Percentiles rank a stretch among this genome's conserved stretches.
phyloP scores from a whole-genome alignment of 2,113 vertebrate genomes.

The Sakesphorus luctuosus region DNA sequence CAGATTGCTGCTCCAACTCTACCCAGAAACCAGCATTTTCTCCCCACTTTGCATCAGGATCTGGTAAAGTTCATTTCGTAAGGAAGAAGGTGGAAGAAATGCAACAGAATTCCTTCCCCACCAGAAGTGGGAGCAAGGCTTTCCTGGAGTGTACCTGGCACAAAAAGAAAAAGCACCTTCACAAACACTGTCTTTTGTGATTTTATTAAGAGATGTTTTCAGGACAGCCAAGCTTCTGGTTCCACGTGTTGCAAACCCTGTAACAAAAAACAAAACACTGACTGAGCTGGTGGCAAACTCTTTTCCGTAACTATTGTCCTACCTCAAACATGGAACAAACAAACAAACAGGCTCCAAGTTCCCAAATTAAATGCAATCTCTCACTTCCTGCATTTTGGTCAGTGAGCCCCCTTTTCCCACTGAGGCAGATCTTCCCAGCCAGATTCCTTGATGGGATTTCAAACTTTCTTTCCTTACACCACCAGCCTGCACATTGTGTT shows the following conservation, averaged over 20 bases:
- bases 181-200: conserved; percentile 54
- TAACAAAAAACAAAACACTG: conserved; percentile 28
- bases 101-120: not conserved
- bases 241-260: conserved; percentile 66
- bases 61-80: not conserved
- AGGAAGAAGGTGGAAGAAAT: not conserved
- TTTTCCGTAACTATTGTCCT: not conserved
- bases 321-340: not conserved
- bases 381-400: not conserved
- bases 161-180: not conserved
- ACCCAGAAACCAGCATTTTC: not conserved
- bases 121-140: not conserved
- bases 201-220: conserved; percentile 78
- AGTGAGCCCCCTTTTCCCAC: not conserved
- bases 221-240: conserved; percentile 52
- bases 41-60: not conserved
- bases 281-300: not conserved
- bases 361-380: not conserved
- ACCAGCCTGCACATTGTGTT: not conserved
- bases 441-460: not conserved
- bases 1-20: not conserved
- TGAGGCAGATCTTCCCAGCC: not conserved
- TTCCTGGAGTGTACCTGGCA: not conserved
- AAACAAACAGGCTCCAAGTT: not conserved
- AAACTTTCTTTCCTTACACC: not conserved